Percentiles rank a stretch among this genome's conserved stretches.
Evolutionary conservation across 2,113 vertebrate species (phyloP).

Genomic region (Myotis lucifugus): DNA sequence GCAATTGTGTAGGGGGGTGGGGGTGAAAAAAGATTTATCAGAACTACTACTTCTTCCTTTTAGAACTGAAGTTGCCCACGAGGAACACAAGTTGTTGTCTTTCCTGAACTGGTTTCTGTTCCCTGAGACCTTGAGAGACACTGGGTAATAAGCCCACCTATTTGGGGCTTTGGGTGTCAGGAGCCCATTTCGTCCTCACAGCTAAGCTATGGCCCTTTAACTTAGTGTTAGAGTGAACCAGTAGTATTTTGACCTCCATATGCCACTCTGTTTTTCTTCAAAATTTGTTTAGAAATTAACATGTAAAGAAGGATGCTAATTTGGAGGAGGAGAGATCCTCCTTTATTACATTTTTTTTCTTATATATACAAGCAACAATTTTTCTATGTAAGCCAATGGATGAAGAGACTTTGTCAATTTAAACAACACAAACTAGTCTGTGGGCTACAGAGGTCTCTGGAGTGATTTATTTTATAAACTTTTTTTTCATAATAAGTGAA

Average conservation of each 20-base stretch:
- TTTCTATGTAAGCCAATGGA: background rate
- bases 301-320: background rate
- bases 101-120: background rate
- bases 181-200: background rate
- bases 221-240: background rate
- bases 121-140: background rate
- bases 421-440: background rate
- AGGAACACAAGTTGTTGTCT: background rate
- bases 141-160: background rate
- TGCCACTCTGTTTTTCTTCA: background rate
- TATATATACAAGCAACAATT: background rate
- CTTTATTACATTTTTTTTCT: background rate
- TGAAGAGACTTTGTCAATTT: slow-evolving; percentile 12
- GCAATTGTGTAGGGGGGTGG: background rate
- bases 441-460: background rate
- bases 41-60: background rate
- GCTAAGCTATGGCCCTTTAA: background rate
- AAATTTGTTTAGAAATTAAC: background rate
- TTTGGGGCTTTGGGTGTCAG: background rate
- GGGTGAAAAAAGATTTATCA: background rate
- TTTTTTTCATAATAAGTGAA: background rate
- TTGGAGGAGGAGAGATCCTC: fast-evolving
- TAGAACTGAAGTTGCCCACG: background rate
- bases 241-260: background rate
- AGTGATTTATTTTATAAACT: slow-evolving; percentile 38